Percentiles rank a stretch among this genome's conserved stretches.
These are phyloP conservation scores for Chloroclysta siterata DNA, from an alignment of 2,888 invertebrate genomes.

Conservation along the genomic window DNA sequence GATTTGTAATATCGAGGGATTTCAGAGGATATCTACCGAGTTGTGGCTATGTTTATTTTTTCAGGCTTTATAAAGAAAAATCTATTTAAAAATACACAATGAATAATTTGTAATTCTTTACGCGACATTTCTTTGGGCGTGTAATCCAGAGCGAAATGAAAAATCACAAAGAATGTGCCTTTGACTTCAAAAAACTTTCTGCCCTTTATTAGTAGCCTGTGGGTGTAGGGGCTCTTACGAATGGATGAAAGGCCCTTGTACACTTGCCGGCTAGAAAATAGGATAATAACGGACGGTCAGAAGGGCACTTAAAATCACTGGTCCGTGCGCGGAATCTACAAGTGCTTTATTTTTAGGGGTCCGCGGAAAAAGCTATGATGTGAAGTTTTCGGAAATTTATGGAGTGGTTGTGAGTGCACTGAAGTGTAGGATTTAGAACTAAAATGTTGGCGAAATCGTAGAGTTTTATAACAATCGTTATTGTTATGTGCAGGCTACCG, in stretches of 20 bases:
- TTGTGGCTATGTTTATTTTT: no score
- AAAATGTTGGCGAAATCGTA: neutral
- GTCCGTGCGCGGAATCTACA: slow-evolving; percentile 61
- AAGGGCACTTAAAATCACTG: slow-evolving; percentile 62
- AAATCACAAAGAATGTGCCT: slow-evolving; percentile 39
- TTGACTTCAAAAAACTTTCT: slow-evolving; percentile 41
- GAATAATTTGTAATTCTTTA: slow-evolving; percentile 31
- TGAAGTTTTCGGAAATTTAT: slow-evolving; percentile 26
- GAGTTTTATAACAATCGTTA: neutral
- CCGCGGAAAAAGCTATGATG: slow-evolving; percentile 25
- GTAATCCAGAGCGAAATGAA: slow-evolving; percentile 35
- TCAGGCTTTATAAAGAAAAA: no score
- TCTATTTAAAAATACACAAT: neutral
- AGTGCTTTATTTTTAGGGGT: slow-evolving; percentile 49
- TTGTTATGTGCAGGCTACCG: slow-evolving; percentile 1
- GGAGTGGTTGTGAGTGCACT: slow-evolving; percentile 30
- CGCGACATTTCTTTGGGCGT: slow-evolving; percentile 36
- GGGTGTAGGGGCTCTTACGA: slow-evolving; percentile 38
- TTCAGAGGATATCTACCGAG: no score
- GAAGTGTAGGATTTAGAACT: slow-evolving; percentile 18
- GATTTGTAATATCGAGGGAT: no score
- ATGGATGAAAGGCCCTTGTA: slow-evolving; percentile 45
- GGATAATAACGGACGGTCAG: slow-evolving; percentile 61
- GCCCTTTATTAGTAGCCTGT: slow-evolving; percentile 41
- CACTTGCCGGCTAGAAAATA: slow-evolving; percentile 58